Evolutionary conservation across 2,797 vertebrate genomes (phyloP), one percentile per base, ranked within the genome.

Genomic region (Iguana delicatissima): DNA sequence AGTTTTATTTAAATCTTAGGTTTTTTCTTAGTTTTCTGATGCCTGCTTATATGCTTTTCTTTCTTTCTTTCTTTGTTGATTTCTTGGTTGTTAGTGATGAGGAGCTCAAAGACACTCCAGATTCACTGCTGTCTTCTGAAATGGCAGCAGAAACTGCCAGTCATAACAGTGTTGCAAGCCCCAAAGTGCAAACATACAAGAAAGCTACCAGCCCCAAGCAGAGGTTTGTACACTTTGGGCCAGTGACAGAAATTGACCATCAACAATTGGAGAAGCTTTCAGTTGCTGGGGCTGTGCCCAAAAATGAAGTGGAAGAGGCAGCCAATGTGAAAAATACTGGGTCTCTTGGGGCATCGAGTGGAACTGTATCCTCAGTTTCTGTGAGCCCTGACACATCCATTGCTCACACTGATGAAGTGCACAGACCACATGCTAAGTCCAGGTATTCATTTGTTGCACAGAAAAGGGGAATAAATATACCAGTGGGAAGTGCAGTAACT

Each of bases 141-240:
- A 96, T 96, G 91, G 96, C 94, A 38, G 95, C 97, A 93, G 97
- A 97, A 93, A 97, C 96, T n/a, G 97, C 97, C 91, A 93, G 91
- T 59, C 91, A 7, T 0, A 97, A 98, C 89, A 97, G 98, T 94
- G 97, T 98, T 95, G 97, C 97, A 89, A 89, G 92, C 91, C 96
- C 97, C 96, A 98, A 96, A 96, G 95, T 96, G 94, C 98, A 97
- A 92, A 96, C 97, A 94, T 98, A 97, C 95, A 97, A 95, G 94
- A 98, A 97, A 89, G 14, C 96, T 85, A 95, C 95, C 35, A 88
- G 96, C 90, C 96, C 96, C 86, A 97, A 95, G 84, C 98, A 98
- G 92, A 98, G 97, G 89, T 98, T 98, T 96, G 98, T 99, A 96
- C 99, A 98, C 97, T 99, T 99, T 96, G 99, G 99, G 93, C 98